Percentiles rank a stretch among this genome's conserved stretches.
phyloP scores from a whole-genome alignment of 2,113 vertebrate genomes.

The Siphamia tubifer region DNA sequence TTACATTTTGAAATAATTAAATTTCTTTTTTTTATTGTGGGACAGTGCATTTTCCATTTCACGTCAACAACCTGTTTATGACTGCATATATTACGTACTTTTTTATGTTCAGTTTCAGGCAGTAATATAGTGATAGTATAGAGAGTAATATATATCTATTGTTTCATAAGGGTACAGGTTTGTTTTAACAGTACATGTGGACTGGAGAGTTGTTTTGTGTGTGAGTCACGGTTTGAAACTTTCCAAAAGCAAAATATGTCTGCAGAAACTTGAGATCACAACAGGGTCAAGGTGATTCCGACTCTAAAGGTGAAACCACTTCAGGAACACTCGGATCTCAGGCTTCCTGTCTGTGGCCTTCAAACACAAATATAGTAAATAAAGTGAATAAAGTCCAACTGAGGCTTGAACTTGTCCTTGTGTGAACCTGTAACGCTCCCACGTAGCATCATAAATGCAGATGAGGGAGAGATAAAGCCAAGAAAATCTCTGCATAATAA shows the following conservation, averaged over 20 bases:
- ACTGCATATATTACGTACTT: too few species aligned
- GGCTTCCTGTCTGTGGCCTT: constrained; percentile 25
- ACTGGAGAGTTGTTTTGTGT: background rate
- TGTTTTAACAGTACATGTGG: too few species aligned
- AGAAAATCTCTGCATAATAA: constrained; percentile 48
- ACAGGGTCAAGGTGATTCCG: constrained; percentile 32
- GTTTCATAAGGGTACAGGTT: too few species aligned
- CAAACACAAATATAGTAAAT: constrained; percentile 3
- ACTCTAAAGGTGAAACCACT: constrained; percentile 37
- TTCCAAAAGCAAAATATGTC: background rate
- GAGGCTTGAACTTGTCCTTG: constrained; percentile 1
- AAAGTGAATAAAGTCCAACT: constrained; percentile 10
- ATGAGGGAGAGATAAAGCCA: constrained; percentile 25
- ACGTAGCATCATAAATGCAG: background rate
- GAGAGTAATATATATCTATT: too few species aligned
- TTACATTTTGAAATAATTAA: too few species aligned
- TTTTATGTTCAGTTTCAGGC: too few species aligned
- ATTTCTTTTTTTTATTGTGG: too few species aligned
- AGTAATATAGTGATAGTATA: too few species aligned
- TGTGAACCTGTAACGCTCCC: constrained; percentile 13
- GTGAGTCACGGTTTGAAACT: background rate
- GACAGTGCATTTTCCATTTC: too few species aligned
- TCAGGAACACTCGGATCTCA: background rate
- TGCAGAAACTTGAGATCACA: constrained; percentile 3
- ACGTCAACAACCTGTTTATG: too few species aligned